Percentiles rank a stretch among this genome's conserved stretches.
Evolutionary conservation across 2,113 vertebrate species (phyloP).

Genomic region (Motacilla tschutschensis): DNA sequence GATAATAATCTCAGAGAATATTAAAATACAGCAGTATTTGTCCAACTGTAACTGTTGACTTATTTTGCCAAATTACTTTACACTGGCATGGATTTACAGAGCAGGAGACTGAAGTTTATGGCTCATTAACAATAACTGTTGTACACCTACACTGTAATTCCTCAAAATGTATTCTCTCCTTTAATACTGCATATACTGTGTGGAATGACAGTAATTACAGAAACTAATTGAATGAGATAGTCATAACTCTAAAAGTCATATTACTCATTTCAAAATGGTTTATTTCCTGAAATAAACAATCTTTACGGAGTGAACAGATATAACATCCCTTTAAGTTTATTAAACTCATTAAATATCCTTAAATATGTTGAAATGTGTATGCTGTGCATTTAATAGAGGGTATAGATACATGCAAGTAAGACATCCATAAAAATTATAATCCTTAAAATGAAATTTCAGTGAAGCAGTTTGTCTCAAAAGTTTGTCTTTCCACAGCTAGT

Average conservation of each 20-base stretch:
- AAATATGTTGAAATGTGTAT: slow-evolving; percentile 42
- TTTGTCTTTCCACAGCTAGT: neutral
- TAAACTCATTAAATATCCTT: slow-evolving; percentile 66
- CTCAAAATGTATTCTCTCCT: slow-evolving; percentile 58
- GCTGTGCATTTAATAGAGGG: slow-evolving; percentile 32
- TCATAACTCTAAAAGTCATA: slow-evolving; percentile 58
- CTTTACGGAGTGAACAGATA: slow-evolving; percentile 9
- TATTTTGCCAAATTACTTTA: slow-evolving; percentile 43
- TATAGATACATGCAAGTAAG: slow-evolving; percentile 21
- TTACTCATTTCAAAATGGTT: slow-evolving; percentile 54
- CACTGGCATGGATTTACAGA: slow-evolving; percentile 44
- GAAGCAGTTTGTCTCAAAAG: neutral
- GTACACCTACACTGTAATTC: slow-evolving; percentile 57
- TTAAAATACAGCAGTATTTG: slow-evolving; percentile 14
- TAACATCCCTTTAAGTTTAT: slow-evolving; percentile 54
- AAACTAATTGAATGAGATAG: slow-evolving; percentile 67
- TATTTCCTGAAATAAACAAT: slow-evolving; percentile 60
- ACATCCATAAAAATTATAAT: slow-evolving; percentile 28
- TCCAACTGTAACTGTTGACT: slow-evolving; percentile 36
- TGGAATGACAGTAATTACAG: slow-evolving; percentile 63
- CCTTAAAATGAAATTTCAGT: slow-evolving; percentile 29
- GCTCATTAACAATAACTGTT: slow-evolving; percentile 64
- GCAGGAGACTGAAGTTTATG: slow-evolving; percentile 57
- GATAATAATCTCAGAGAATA: neutral
- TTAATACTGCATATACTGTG: slow-evolving; percentile 32